phyloP scores from a whole-genome alignment of 2,888 invertebrate species.

The Drosophila rellima region DNA sequence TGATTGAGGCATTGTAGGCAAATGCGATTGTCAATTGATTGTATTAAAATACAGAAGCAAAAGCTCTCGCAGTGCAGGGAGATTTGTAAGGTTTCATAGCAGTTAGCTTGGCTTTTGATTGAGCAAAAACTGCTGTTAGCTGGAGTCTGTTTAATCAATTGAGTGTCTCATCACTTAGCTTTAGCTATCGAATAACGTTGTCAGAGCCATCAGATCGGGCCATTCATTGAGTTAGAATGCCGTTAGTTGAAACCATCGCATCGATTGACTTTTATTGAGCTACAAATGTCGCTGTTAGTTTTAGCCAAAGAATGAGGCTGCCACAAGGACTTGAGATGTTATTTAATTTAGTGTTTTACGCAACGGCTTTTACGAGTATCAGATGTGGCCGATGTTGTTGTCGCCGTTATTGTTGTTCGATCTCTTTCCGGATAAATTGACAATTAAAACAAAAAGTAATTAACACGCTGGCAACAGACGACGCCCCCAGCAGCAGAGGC shows the following conservation, averaged over 20 bases:
- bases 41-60: no score
- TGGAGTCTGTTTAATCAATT: neutral
- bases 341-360: conserved; percentile 14
- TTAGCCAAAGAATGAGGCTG: conserved; percentile 10
- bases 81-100: neutral
- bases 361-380: conserved; percentile 14
- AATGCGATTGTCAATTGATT: neutral
- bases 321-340: conserved; percentile 17
- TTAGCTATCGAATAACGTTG: neutral
- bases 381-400: neutral
- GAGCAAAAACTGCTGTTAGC: neutral
- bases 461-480: conserved; percentile 59
- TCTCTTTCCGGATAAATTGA: conserved; percentile 55
- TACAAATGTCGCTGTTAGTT: conserved; percentile 9
- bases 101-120: neutral
- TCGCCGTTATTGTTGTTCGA: conserved; percentile 16
- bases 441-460: conserved; percentile 74
- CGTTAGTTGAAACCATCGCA: conserved; percentile 4
- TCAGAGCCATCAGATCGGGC: neutral
- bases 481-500: conserved; percentile 27
- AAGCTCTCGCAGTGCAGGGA: neutral
- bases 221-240: neutral
- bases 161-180: conserved; percentile 10
- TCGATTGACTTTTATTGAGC: conserved; percentile 11
- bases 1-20: neutral